A percentile compares a stretch with the other conserved stretches of the same genome.
These are phyloP conservation scores for Polyommatus iphigenia DNA, from an alignment of 2,888 invertebrate genomes.

Conservation along the genomic window DNA sequence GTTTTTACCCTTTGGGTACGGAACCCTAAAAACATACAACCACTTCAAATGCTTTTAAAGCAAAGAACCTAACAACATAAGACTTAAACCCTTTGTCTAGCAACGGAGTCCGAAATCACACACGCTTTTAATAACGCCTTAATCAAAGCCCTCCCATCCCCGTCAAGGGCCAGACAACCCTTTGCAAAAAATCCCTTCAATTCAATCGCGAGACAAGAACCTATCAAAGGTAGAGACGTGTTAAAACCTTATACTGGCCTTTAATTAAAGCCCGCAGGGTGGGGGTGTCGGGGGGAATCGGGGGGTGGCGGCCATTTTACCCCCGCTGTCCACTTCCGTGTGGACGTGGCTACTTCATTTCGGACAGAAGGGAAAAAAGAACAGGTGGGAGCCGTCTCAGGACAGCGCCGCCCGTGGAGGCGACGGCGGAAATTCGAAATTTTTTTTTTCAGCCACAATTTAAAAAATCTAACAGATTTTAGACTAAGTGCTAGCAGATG, in stretches of 20 bases:
- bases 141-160: constrained; percentile 32
- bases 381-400: constrained; percentile 59
- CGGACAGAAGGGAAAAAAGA: constrained; percentile 65
- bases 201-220: constrained; percentile 53
- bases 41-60: background rate
- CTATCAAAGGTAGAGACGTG: constrained; percentile 64
- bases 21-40: too few relatives aligned
- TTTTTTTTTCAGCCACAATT: background rate
- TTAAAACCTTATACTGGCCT: constrained; percentile 74
- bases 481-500: too few relatives aligned
- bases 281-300: constrained; percentile 38
- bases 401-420: constrained; percentile 50
- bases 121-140: constrained; percentile 24
- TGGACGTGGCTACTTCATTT: constrained; percentile 73
- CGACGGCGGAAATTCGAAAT: constrained; percentile 12
- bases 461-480: background rate
- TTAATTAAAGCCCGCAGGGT: constrained; percentile 70
- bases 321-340: constrained; percentile 72
- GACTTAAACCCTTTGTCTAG: background rate
- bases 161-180: constrained; percentile 48
- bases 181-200: constrained; percentile 57
- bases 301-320: constrained; percentile 45
- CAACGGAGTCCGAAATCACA: constrained; percentile 23
- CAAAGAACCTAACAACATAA: background rate
- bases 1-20: too few relatives aligned